Evolutionary conservation across 1,140 invertebrate species (phyloP), one percentile per base, ranked within the genome.

Genomic region (Eueides isabella): DNA sequence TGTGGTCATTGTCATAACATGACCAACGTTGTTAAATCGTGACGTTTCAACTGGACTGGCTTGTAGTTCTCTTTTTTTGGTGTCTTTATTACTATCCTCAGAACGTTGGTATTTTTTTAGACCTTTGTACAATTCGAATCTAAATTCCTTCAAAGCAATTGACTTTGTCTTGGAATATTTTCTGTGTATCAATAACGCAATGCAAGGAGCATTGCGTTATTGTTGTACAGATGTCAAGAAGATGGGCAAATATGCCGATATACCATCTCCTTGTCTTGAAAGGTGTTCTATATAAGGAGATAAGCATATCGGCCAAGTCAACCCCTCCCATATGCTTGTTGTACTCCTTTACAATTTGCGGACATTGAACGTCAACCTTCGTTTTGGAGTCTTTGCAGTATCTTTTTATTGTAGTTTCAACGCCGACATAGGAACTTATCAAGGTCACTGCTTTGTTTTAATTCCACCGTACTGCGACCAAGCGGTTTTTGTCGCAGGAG

Each of bases 371-470:
- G n/a, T n/a, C n/a, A n/a, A n/a, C n/a, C n/a, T n/a, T n/a, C n/a
- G n/a, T n/a, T n/a, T n/a, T n/a, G n/a, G n/a, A n/a, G n/a, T 62
- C 83, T 41, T 83, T 83, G 44, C 74, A 76, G 55, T 79, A 80
- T 68, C 75, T 77, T 75, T 79, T 77, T 23, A 80, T 84, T 76
- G 76, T 81, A 55, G 76, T 68, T 70, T 90, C 66, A 61, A 71
- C 66, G 65, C 76, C 84, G 35, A 82, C 80, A 86, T 83, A 94
- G 31, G 85, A 82, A 75, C 86, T 93, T 26, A 91, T 74, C 35
- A 94, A 79, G 71, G 80, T 76, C 19, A 94, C 89, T 61, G 79
- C 61, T 79, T 93, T 94, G 80, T 92, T 93, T n/a, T n/a, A n/a
- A n/a, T n/a, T n/a, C n/a, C n/a, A n/a, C n/a, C n/a, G n/a, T n/a